Base-by-base conservation (phyloP, 2,113 vertebrate species). In the Argyrosomus japonicus region DNA sequence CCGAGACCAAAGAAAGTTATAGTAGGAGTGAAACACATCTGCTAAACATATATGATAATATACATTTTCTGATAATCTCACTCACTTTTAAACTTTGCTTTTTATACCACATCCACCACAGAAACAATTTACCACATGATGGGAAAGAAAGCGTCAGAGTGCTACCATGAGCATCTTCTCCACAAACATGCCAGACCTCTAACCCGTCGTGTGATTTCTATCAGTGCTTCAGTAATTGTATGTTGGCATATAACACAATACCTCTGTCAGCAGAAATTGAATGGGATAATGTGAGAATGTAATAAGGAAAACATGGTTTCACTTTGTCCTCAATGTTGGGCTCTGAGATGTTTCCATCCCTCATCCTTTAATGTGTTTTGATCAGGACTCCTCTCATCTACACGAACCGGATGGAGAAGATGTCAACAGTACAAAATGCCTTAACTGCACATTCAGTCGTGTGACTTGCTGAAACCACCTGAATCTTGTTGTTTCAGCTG, bases 401-500 rank as follows among this genome's bases (percentile, higher is more conserved):
- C 54, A 45, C 36, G 51, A 47, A 45, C 0, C 11, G 18, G 48
- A 71, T 9, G 5, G 21, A 71, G 40, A 5, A 79, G 50, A 76
- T 29, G 53, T 78, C 65, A 69, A 77, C 45, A 23, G 40, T 47
- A 2, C 13, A 43, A 25, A 65, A 73, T 17, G 12, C 17, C 60
- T 50, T 21, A 32, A 57, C 6, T 17, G 36, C 51, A 17, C 11
- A 0, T 53, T 45, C 45, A 47, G 51, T 57, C 11, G 21, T 29
- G 23, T 3, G 14, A 68, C 9, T 23, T 29, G 25, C 18, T 4
- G 0, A 62, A 8, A 19, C 48, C 25, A 75, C 50, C 56, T 73
- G 72, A 32, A 21, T 23, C 29, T 64, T 75, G 79, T 83, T 73
- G 64, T 77, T 81, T 62, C 65, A 85, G 75, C 79, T 91, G 82